phyloP scores from a whole-genome alignment of 2,113 vertebrate species.

The Oncorhynchus masou region DNA sequence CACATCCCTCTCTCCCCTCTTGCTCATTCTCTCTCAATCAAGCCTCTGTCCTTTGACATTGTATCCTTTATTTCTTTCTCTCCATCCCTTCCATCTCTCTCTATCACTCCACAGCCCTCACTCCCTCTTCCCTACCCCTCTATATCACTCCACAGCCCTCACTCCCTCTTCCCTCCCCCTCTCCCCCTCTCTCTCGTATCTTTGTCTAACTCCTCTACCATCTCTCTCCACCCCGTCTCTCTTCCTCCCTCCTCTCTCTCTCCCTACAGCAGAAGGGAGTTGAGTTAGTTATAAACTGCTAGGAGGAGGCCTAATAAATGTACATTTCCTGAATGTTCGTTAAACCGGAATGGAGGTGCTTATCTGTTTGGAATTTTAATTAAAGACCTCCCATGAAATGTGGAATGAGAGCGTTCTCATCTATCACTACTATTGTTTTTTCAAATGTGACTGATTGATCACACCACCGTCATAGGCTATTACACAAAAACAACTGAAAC shows the following conservation, averaged over 20 bases:
- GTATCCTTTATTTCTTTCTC: no score
- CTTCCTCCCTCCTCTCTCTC: no score
- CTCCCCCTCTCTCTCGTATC: no score
- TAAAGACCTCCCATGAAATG: slow-evolving; percentile 26
- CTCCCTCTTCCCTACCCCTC: no score
- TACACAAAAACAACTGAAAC: neutral
- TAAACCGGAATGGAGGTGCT: slow-evolving; percentile 35
- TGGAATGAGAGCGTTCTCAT: slow-evolving; percentile 7
- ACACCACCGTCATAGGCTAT: neutral
- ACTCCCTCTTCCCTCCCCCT: no score
- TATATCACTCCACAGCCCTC: no score
- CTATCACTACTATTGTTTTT: neutral
- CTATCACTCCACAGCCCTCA: no score
- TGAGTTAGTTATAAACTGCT: slow-evolving; percentile 27
- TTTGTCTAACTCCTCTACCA: neutral
- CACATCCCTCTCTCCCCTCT: no score
- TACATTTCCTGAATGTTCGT: slow-evolving; percentile 39
- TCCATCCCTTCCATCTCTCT: neutral
- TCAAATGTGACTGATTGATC: neutral
- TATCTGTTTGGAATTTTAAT: slow-evolving; percentile 40
- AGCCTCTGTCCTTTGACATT: no score
- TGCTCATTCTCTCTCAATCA: no score
- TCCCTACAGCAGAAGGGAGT: slow-evolving; percentile 9
- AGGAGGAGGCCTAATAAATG: slow-evolving; percentile 42
- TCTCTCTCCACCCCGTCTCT: neutral